Evolutionary conservation across 1,140 invertebrate genomes (phyloP), one percentile per base, ranked within the genome.

Genomic region (Dicyema japonicum): DNA sequence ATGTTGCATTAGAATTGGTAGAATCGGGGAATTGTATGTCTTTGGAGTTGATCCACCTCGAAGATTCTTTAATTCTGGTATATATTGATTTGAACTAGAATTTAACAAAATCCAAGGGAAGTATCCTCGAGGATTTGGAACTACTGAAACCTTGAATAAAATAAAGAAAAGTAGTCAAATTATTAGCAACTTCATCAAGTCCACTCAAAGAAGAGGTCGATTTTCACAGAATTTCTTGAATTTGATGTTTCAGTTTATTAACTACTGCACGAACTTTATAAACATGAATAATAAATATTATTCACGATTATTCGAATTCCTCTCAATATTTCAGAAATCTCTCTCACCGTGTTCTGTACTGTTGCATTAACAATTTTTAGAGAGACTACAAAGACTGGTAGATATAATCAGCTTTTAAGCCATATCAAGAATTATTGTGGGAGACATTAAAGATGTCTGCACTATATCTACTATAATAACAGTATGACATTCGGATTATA

Each of bases 51-150:
- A 60, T 61, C 24, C 57, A 64, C 34, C 41, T 71, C 16, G 69
- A 85, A 56, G 69, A 75, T 34, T 64, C 65, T 28, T 51, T 88
- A 0, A 48, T 88, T 0, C 61, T 65, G 37, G 65, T 54, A 24
- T 19, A 33, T 12, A 4, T 13, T 7, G 2, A 8, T n/a, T 7
- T 31, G 9, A 2, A 15, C 9, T 7, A 59, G 43, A 50, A 74
- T 39, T 47, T 88, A 9, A 71, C 66, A 2, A 62, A 57, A 39
- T 62, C 72, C 1, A 60, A 65, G 39, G 69, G 69, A 22, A 72
- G 80, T 47, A 74, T 88, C 23, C 50, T 88, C 3, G 66, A 80
- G 44, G 76, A 88, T 48, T 64, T 62, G 47, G 64, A 67, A 33
- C 53, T 94, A 0, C 48, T 92, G n/a, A 60, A 60, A 15, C 75